Evolutionary conservation across 1,140 invertebrate genomes (phyloP).

Genomic region (Ceratina australensis): DNA sequence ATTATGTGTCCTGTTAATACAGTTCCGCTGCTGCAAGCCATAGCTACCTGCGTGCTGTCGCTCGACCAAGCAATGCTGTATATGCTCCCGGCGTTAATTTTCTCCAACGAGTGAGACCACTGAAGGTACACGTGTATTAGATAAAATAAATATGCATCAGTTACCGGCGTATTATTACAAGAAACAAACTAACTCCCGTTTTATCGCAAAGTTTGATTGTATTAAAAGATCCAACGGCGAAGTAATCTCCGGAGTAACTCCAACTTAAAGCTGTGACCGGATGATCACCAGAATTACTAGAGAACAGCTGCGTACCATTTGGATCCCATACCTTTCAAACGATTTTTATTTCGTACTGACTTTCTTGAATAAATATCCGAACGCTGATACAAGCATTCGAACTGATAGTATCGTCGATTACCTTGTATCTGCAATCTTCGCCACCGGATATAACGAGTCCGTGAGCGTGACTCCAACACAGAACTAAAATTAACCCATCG

Average conservation of each 20-base stretch:
- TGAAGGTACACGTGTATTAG: slow-evolving; percentile 71
- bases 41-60: slow-evolving; percentile 97
- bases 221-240: slow-evolving; percentile 96
- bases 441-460: slow-evolving; percentile 95
- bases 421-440: slow-evolving; percentile 97
- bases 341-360: not conserved
- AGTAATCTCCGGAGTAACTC: slow-evolving; percentile 93
- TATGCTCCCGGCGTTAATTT: slow-evolving; percentile 91
- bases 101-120: slow-evolving; percentile 97
- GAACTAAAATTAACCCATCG: slow-evolving; percentile 92
- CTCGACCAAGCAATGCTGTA: slow-evolving; percentile 94
- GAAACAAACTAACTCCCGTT: slow-evolving; percentile 87
- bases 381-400: not conserved
- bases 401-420: slow-evolving; percentile 56
- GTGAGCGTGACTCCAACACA: slow-evolving; percentile 93
- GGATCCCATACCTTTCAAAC: slow-evolving; percentile 90
- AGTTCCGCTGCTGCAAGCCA: slow-evolving; percentile 94
- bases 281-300: slow-evolving; percentile 90
- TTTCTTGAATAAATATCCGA: not conserved
- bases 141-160: slow-evolving; percentile 7
- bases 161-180: slow-evolving; percentile 28
- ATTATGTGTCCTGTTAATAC: slow-evolving; percentile 95
- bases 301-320: slow-evolving; percentile 92
- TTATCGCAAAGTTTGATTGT: slow-evolving; percentile 95
- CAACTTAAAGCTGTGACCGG: slow-evolving; percentile 95